Conservation (phyloP, 2,797 vertebrate species). For the Vespertilio murinus region DNA sequence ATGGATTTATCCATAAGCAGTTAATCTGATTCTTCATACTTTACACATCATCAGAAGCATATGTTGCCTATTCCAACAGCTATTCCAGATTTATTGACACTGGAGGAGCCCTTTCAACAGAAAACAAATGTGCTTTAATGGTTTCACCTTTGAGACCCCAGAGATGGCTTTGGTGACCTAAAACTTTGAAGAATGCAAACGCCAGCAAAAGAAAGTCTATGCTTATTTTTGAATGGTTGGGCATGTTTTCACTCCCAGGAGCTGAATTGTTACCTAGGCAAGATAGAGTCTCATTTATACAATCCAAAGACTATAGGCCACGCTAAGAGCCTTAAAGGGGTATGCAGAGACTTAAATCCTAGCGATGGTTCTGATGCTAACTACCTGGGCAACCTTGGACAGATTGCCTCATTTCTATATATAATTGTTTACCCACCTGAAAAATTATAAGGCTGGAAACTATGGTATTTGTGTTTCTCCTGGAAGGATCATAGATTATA, state of each 20-base stretch:
- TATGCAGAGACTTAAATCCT: not conserved
- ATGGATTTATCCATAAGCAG: not conserved
- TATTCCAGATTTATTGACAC: not conserved
- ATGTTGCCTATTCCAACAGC: not conserved
- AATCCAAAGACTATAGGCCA: not conserved
- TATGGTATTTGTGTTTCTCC: not conserved
- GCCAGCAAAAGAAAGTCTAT: not conserved
- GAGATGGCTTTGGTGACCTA: not conserved
- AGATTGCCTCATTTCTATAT: not conserved
- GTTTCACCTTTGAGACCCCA: not conserved
- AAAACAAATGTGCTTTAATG: not conserved
- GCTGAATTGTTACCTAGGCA: not conserved
- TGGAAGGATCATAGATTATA: not conserved
- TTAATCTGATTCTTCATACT: slow-evolving; percentile 15
- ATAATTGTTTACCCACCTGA: not conserved
- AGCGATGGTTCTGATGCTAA: not conserved
- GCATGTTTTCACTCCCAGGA: not conserved
- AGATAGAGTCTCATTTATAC: not conserved
- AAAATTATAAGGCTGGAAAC: not conserved
- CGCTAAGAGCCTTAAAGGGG: not conserved
- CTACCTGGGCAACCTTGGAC: not conserved
- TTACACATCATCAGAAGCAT: not conserved
- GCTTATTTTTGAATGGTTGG: not conserved
- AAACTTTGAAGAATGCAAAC: not conserved
- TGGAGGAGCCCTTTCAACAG: not conserved